Conservation (phyloP, 2,797 vertebrate species). For the Nyctalus aviator region DNA sequence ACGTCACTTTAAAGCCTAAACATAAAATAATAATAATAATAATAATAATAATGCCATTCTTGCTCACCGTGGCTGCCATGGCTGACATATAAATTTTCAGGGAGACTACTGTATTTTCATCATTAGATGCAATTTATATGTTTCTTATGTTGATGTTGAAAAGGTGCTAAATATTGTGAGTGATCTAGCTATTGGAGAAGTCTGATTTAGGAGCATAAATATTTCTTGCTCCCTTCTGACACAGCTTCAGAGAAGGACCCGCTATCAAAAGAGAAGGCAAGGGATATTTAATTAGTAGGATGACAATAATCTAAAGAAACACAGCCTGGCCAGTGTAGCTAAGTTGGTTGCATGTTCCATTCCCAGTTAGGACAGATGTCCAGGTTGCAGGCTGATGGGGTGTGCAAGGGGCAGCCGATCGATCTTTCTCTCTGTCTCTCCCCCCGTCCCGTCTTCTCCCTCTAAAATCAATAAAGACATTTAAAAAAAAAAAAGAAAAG, state of each 20-base stretch:
- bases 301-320: not conserved
- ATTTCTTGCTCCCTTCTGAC: not conserved
- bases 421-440: too few relatives aligned
- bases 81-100: not conserved
- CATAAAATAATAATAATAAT: not conserved
- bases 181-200: not conserved
- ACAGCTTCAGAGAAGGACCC: not conserved
- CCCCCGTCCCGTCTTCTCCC: too few relatives aligned
- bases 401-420: too few relatives aligned
- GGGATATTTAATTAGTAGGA: not conserved
- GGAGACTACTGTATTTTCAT: not conserved
- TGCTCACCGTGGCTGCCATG: not conserved
- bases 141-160: not conserved
- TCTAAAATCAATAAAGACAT: too few relatives aligned
- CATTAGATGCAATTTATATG: not conserved
- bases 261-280: not conserved
- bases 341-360: too few relatives aligned
- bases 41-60: too few relatives aligned
- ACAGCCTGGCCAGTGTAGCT: too few relatives aligned
- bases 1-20: not conserved
- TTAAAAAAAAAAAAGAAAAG: not conserved
- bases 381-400: too few relatives aligned
- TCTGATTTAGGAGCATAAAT: too few relatives aligned
- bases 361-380: too few relatives aligned
- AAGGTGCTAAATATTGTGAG: not conserved